phyloP scores from a whole-genome alignment of 2,888 invertebrate genomes.

The Lochmaea capreae region DNA sequence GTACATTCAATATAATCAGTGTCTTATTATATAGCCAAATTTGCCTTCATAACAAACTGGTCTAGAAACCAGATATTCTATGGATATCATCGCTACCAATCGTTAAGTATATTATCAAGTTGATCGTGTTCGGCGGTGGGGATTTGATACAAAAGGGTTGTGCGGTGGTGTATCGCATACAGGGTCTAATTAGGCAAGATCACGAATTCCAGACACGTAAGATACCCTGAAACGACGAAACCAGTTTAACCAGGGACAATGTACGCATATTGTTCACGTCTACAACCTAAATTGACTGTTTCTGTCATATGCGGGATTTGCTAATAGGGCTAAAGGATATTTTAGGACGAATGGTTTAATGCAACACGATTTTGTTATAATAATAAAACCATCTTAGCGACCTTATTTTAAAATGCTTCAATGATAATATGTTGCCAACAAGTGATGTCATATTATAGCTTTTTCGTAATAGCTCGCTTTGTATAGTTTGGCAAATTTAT shows the following conservation, averaged over 20 bases:
- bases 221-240: constrained; percentile 25
- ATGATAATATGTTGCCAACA: too few species aligned
- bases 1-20: not conserved
- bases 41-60: not conserved
- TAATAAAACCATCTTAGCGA: not conserved
- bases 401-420: too few species aligned
- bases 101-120: constrained; percentile 48
- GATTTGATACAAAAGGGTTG: constrained; percentile 45
- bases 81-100: constrained; percentile 36
- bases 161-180: constrained; percentile 44
- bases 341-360: not conserved
- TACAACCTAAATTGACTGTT: constrained; percentile 24
- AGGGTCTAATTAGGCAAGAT: constrained; percentile 55
- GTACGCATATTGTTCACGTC: constrained; percentile 28
- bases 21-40: not conserved
- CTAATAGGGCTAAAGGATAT: not conserved
- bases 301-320: constrained; percentile 1
- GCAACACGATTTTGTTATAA: not conserved
- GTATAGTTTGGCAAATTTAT: too few species aligned
- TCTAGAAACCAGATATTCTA: constrained; percentile 7
- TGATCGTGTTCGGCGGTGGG: constrained; percentile 43
- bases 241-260: constrained; percentile 13
- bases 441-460: too few species aligned
- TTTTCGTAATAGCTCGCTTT: too few species aligned
- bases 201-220: constrained; percentile 55